Evolutionary conservation across 2,113 vertebrate genomes (phyloP), one percentile per base, ranked within the genome.

Genomic region (Calyptommatus sinebrachiatus): DNA sequence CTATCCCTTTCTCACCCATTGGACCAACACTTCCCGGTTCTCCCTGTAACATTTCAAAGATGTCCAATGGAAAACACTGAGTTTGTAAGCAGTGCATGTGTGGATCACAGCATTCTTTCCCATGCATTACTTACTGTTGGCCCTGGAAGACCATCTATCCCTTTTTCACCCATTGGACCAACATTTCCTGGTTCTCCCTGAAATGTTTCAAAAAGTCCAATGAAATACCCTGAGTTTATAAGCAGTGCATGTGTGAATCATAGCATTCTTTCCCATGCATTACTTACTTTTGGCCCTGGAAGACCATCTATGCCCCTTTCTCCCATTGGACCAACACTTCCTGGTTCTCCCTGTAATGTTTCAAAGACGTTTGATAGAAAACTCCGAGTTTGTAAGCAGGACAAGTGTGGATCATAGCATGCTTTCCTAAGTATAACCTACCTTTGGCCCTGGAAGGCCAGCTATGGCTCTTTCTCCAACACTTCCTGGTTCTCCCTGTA

Each of bases 251-350:
- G 53, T 57, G 12, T 60, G 12, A 41, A 22, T 8, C 4, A 1
- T 24, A 69, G 67, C 31, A 11, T 45, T 31, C 20, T 10, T 45
- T 22, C 12, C 12, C 46, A 76, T 61, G 21, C 7, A 7, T 1
- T 35, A 1, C 5, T 91, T 85, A 95, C 94, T 94, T 95, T 92
- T 10, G 87, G 63, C 73, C 94, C 94, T 24, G 89, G 90, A 46
- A 70, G 26, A 1, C 94, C 93, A 0, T 90, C 89, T 24, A 85
- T 35, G 65, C 53, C 53, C 4, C 14, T 57, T 16, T 57, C 53
- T 57, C 53, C 53, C 53, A 57, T 57, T 57, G 53, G 53, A 57
- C 53, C 53, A 57, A 16, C 53, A 57, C 11, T 18, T 57, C 53
- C 53, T 57, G 53, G 53, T 16, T 57, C 53, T 57, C 53, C 53